Conservation (phyloP, 2,888 invertebrate genomes). For the Lasioglossum lativentre region DNA sequence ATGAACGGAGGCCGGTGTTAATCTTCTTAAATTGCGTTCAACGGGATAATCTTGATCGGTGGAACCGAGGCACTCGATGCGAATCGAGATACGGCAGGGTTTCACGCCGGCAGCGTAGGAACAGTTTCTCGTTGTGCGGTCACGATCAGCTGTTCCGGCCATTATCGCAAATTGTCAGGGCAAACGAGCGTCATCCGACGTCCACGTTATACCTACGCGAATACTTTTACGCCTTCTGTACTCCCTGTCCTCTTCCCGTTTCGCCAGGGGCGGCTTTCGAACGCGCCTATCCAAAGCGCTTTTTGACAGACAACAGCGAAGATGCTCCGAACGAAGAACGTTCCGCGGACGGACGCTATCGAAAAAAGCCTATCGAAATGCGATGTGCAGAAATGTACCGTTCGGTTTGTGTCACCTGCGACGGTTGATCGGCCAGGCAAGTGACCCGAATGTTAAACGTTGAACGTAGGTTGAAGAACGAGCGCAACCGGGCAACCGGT, state of each 20-base stretch:
- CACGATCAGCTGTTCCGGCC: slow-evolving; percentile 66
- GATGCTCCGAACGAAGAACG: background rate
- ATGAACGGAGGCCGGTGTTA: background rate
- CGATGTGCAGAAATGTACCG: slow-evolving; percentile 57
- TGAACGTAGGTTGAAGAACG: slow-evolving; percentile 49
- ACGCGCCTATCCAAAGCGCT: background rate
- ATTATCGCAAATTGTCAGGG: slow-evolving; percentile 62
- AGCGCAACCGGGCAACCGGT: slow-evolving; percentile 67
- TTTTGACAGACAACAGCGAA: background rate
- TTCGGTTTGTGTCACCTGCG: slow-evolving; percentile 58
- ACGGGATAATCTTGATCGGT: background rate
- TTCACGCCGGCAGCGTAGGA: slow-evolving; percentile 37
- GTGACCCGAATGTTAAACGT: slow-evolving; percentile 67
- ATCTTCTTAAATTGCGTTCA: background rate
- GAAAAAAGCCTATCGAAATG: slow-evolving; percentile 17
- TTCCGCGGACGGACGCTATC: background rate
- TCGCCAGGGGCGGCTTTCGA: background rate
- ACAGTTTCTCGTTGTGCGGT: slow-evolving; percentile 52
- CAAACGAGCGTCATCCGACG: slow-evolving; percentile 66
- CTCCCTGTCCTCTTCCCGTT: slow-evolving; percentile 2
- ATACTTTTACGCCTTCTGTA: slow-evolving; percentile 28
- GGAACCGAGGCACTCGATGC: background rate
- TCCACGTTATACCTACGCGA: slow-evolving; percentile 57
- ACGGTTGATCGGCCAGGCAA: slow-evolving; percentile 48
- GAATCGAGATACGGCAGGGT: slow-evolving; percentile 8